phyloP scores from a whole-genome alignment of 2,113 vertebrate genomes.

The Triplophysa tibetana region DNA sequence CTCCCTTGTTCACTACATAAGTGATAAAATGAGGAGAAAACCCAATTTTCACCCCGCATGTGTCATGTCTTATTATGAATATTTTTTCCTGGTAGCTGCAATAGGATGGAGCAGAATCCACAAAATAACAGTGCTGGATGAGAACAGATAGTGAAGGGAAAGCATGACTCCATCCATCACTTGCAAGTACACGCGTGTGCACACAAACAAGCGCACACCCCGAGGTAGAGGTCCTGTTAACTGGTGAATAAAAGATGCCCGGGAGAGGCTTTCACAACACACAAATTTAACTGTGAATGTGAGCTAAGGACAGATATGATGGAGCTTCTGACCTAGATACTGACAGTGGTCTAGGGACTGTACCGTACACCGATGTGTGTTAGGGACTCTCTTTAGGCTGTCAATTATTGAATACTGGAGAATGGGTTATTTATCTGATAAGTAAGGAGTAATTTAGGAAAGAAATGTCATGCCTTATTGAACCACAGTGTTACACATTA shows the following conservation, averaged over 20 bases:
- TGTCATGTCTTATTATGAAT: not conserved
- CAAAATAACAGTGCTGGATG: not conserved
- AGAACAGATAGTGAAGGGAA: slow-evolving; percentile 8
- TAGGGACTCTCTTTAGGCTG: too few relatives aligned
- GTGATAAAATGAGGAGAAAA: slow-evolving; percentile 7
- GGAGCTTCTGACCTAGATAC: slow-evolving; percentile 47
- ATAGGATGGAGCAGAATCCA: not conserved
- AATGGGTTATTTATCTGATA: too few relatives aligned
- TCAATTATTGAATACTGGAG: too few relatives aligned
- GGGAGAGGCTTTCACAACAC: slow-evolving; percentile 42
- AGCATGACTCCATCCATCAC: slow-evolving; percentile 33
- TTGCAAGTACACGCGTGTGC: not conserved
- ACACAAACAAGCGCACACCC: slow-evolving; percentile 8
- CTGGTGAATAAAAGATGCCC: slow-evolving; percentile 45
- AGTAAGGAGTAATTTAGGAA: too few relatives aligned
- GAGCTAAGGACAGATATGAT: slow-evolving; percentile 37
- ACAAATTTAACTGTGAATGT: slow-evolving; percentile 33
- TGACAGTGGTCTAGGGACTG: slow-evolving; percentile 31
- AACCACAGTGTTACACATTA: too few relatives aligned
- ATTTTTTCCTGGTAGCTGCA: not conserved
- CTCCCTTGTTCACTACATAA: not conserved
- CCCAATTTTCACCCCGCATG: not conserved
- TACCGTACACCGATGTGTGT: not conserved
- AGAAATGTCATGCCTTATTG: too few relatives aligned
- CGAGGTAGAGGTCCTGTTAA: slow-evolving; percentile 29